Percentiles rank a stretch among this genome's conserved stretches.
phyloP scores from a whole-genome alignment of 2,113 vertebrate species.

The Galeopterus variegatus region DNA sequence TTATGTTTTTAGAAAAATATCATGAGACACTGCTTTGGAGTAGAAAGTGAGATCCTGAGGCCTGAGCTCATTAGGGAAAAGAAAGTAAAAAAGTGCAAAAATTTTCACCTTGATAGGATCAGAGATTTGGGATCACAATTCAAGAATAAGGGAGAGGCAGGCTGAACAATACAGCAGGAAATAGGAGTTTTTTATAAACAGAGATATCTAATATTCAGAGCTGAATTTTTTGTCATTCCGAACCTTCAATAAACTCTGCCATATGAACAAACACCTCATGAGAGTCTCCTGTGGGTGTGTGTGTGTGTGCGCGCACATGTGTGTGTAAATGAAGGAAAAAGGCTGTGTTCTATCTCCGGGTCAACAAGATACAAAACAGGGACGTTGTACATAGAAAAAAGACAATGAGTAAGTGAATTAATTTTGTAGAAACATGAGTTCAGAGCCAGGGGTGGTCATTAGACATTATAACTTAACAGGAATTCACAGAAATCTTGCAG shows the following conservation, averaged over 20 bases:
- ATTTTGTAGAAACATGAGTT: not conserved
- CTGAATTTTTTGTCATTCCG: not conserved
- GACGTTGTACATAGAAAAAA: not conserved
- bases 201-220: not conserved
- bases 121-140: not conserved
- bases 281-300: not conserved
- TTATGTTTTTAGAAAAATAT: not conserved
- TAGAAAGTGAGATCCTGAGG: not conserved
- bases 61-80: not conserved
- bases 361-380: not conserved
- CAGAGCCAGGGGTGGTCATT: not conserved
- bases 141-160: not conserved
- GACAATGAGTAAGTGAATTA: not conserved
- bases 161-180: not conserved
- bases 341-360: not conserved
- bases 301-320: not conserved
- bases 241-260: not conserved
- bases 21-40: not conserved
- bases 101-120: not conserved
- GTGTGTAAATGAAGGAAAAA: not conserved
- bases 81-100: not conserved
- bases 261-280: not conserved
- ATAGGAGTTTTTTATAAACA: not conserved
- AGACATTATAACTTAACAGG: not conserved
- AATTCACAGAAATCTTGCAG: not conserved